Base-by-base conservation (phyloP, 2,113 vertebrate genomes). In the Chamaetylas fuelleborni region DNA sequence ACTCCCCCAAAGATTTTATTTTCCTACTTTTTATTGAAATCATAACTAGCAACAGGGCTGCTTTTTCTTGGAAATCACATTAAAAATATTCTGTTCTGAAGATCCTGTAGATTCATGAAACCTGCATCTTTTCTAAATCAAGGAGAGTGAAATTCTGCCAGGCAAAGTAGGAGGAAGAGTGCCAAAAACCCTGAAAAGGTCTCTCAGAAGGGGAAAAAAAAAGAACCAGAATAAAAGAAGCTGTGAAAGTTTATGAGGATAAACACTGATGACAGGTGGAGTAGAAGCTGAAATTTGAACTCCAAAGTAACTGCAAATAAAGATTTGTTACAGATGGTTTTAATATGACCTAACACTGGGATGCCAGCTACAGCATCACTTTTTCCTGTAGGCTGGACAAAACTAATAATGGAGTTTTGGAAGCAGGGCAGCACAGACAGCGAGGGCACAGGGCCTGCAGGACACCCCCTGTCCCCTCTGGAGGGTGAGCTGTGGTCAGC, bases 201-300 rank as follows among this genome's bases (percentile, higher is more conserved):
- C 60, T 81, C 88, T 85, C 57, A 83, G 78, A 81, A 94, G 18
- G 19, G 45, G 3, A 0, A 13, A 10, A 40, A 13, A 40, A 60
- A 50, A 25, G 11, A 54, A 72, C 50, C 65, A 22, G 72, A 84
- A 71, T 91, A 93, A 96, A 95, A 71, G 94, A 96, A 95, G 96
- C 92, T 86, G 96, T 94, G 96, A 96, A 93, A 42, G 65, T 81
- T 82, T 96, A 88, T 71, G 90, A 95, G 97, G 96, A 96, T 96
- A 97, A 97, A 95, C 96, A 94, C 54, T 70, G 97, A 76, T 97
- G 98, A 98, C 98, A 97, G 97, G 97, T 97, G 98, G 97, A 96
- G 93, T 86, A 88, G 96, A 69, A 88, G 93, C 94, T 93, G 98
- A 98, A 98, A 98, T 87, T 38, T n/a, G 96, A 98, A 94, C 97